These are phyloP conservation scores for Caenorhabditis briggsae DNA, from an alignment of 1,140 invertebrate species.

Conservation along the genomic window DNA sequence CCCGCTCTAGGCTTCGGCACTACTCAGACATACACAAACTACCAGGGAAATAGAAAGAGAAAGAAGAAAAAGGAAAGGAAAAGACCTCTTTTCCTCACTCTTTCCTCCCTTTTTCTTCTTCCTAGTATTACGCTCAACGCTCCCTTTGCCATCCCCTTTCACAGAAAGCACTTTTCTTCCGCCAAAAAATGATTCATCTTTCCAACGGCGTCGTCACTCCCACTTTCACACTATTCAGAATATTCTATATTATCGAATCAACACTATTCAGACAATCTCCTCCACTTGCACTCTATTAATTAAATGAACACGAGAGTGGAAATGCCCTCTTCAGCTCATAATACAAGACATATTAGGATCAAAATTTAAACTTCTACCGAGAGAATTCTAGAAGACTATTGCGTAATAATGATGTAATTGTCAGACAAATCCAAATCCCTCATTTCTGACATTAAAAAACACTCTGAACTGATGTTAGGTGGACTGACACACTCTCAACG, in stretches of 20 bases:
- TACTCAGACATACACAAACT: conserved; percentile 28
- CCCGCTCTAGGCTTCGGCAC: neutral
- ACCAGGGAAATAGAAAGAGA: neutral
- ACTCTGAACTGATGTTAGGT: neutral
- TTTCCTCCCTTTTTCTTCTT: neutral
- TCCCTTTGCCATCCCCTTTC: neutral
- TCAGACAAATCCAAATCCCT: too few relatives aligned
- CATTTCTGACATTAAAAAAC: neutral
- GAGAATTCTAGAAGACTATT: too few relatives aligned
- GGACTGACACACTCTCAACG: neutral
- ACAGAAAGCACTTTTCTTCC: conserved; percentile 40
- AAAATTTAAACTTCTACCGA: too few relatives aligned
- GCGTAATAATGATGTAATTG: too few relatives aligned
- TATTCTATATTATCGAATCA: neutral
- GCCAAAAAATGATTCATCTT: conserved; percentile 34
- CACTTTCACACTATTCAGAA: neutral
- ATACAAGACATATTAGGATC: too few relatives aligned
- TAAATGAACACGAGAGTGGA: too few relatives aligned
- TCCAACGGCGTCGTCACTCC: neutral
- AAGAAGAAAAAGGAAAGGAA: neutral
- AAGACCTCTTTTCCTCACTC: neutral
- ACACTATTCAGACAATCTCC: too few relatives aligned
- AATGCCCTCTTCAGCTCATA: too few relatives aligned
- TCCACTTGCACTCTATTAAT: too few relatives aligned
- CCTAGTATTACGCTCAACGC: conserved; percentile 25